Evolutionary conservation across 2,113 vertebrate genomes (phyloP), one percentile per base, ranked within the genome.

Genomic region (Noturus placidus): DNA sequence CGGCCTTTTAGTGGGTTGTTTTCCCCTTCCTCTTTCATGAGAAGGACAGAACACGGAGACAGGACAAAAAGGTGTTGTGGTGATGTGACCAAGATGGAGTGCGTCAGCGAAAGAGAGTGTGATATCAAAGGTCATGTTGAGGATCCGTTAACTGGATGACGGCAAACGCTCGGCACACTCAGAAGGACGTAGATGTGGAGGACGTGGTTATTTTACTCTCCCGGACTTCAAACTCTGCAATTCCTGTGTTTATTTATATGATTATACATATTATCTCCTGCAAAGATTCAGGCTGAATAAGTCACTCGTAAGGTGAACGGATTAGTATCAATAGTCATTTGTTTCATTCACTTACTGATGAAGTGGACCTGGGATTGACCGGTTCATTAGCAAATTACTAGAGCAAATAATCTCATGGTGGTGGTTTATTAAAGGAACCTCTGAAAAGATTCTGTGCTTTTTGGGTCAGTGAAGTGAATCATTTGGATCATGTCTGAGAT

Each of bases 11-110:
- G 54, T 30, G 42, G 54, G 0, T 11, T 67, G 33, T 83, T 83
- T 67, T 42, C 19, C 30, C 25, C 6, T 4, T 72, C 25, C 25
- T 30, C 79, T 83, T 90, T 77, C 67, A 52, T 87, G 83, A 20
- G 72, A 35, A 78, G 86, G 54, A 65, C 80, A 27, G 11, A 61
- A 63, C 80, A 79, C 17, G 42, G 27, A 83, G 46, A 69, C 15
- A 42, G 74, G 78, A 80, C 35, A 59, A 54, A 84, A 82, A 67
- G n/a, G 70, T 57, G 67, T 65, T 33, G 17, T n/a, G n/a, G 35
- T 54, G 82, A 50, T 59, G 84, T 8, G 65, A 81, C 42, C 67
- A 4, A 42, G 81, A 65, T 70, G 33, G 78, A 22, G 54, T 86
- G 81, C 82, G 81, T 50, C n/a, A 52, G 59, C 54, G 61, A 82